Evolutionary conservation across 2,797 vertebrate species (phyloP), one percentile per base, ranked within the genome.

Genomic region (Borostomias antarcticus): DNA sequence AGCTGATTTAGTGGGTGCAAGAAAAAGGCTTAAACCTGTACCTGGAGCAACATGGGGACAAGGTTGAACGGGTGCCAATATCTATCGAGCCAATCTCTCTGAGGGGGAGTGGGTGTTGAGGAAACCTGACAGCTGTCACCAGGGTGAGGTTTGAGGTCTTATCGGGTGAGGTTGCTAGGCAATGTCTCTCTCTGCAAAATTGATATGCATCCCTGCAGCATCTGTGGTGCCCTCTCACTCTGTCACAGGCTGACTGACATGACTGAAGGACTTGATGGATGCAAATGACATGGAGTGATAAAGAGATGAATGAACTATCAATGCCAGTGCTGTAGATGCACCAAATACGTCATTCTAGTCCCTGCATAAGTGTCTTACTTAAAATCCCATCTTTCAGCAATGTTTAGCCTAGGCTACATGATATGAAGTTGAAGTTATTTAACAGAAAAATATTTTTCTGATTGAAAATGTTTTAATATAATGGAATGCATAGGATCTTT

Each of bases 121-220:
- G 72, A 79, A 77, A 71, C 65, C 74, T 60, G 50, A 33, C 69
- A 82, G 73, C 73, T 87, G 76, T 47, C 61, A 45, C 40, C 13
- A 73, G 65, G 59, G 78, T 66, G 32, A 83, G 56, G 68, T 61
- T 40, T 86, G 69, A 68, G 80, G 79, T 86, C 86, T 84, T 78
- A 86, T 89, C 85, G 70, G 1, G 56, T 65, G 68, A 61, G 77
- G 91, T 92, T 93, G 92, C 89, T 92, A 90, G 85, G 91, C 89
- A 83, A 91, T 90, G 76, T 74, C 80, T 80, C 83, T 82, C 79
- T 62, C 71, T 83, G 84, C 75, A 76, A 83, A 90, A 88, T 50
- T 80, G 70, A 88, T 86, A 85, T 76, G 78, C 79, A 78, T 88
- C 78, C 64, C 70, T 63, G 76, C 81, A 84, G 81, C 78, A 75